Conservation (phyloP, 2,888 invertebrate genomes). For the Neria commutata region DNA sequence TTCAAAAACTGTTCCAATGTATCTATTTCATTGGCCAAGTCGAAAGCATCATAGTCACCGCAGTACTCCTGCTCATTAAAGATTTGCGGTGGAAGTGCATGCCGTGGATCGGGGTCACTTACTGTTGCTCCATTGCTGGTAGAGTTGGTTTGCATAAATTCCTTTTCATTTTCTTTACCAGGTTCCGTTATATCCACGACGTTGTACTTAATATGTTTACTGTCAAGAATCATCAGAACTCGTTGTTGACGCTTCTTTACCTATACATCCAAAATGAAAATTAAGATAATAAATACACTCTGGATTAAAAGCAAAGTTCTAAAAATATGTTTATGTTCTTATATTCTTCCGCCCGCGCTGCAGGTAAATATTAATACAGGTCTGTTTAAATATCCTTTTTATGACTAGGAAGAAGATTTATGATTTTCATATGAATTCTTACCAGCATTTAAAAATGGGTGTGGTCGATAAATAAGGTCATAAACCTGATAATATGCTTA, state of each 20-base stretch:
- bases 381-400: background rate
- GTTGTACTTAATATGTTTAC: slow-evolving; percentile 87
- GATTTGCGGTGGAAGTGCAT: slow-evolving; percentile 90
- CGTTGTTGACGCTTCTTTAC: slow-evolving; percentile 95
- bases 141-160: slow-evolving; percentile 89
- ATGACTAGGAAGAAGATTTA: background rate
- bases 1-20: slow-evolving; percentile 87
- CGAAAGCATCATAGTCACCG: slow-evolving; percentile 94
- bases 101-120: slow-evolving; percentile 75
- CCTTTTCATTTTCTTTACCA: slow-evolving; percentile 84
- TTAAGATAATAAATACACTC: background rate
- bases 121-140: slow-evolving; percentile 77
- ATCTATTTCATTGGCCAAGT: slow-evolving; percentile 88
- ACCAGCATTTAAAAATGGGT: too few species aligned
- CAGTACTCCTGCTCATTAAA: slow-evolving; percentile 87
- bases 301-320: too few species aligned
- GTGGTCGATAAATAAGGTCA: too few species aligned
- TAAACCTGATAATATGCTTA: too few species aligned
- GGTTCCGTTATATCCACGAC: slow-evolving; percentile 95
- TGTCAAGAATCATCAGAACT: slow-evolving; percentile 90
- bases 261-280: slow-evolving; percentile 63
- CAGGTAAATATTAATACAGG: background rate
- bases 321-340: too few species aligned
- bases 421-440: too few species aligned
- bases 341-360: too few species aligned